These are phyloP conservation scores for Tolypeutes matacus DNA, from an alignment of 2,797 vertebrate species.

Conservation along the genomic window DNA sequence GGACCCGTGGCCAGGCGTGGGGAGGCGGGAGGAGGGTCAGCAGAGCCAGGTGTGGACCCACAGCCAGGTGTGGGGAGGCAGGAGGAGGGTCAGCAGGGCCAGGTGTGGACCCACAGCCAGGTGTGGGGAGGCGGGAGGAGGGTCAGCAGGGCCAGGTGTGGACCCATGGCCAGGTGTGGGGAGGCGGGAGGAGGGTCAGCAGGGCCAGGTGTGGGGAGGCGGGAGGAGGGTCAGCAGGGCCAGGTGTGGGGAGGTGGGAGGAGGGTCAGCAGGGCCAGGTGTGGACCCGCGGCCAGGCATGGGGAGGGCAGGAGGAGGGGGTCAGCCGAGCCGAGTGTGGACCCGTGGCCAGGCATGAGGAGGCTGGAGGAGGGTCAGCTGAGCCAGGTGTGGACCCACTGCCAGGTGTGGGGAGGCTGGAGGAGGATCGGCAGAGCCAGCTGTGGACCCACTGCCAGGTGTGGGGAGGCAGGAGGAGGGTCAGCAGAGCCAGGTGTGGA, in stretches of 20 bases:
- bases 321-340: background rate
- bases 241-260: no score
- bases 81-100: background rate
- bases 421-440: background rate
- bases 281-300: background rate
- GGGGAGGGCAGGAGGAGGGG: background rate
- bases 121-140: no score
- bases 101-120: no score
- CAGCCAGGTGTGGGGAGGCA: background rate
- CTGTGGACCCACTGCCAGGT: no score
- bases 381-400: background rate
- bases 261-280: background rate
- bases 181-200: background rate
- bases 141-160: background rate
- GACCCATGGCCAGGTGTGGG: no score
- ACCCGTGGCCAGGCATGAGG: background rate
- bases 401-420: background rate
- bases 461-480: no score
- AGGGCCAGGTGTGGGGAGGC: background rate
- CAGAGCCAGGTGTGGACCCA: no score
- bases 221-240: background rate
- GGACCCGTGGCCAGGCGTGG: background rate
- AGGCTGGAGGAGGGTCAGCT: background rate
- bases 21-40: background rate
- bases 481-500: no score